Evolutionary conservation across 2,888 invertebrate species (phyloP), one percentile per base, ranked within the genome.

Genomic region (Cheilosia urbana): DNA sequence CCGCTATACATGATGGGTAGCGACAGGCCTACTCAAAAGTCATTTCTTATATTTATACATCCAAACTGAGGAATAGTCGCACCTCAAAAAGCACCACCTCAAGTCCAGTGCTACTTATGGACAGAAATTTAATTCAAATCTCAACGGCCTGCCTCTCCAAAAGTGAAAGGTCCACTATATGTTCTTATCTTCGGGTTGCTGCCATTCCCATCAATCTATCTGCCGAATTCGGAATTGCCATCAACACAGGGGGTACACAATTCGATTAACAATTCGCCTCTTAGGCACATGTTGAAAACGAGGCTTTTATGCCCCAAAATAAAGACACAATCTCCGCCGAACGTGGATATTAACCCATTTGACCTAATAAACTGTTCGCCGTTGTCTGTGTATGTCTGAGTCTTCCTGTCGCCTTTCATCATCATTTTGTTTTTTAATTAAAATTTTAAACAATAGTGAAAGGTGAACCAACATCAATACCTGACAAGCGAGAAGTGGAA

Each of bases 241-340:
- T 63, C 62, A 21, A n/a, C 63, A 69, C 63, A 69, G 73, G 68
- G 76, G 79, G 78, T 65, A 58, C 34, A 58, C 57, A 79, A 83
- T 83, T 83, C 73, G 83, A 83, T 83, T 79, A 83, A 37, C 57
- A 27, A 73, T 73, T 79, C 68, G 45, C 63, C 83, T 83, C 73
- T 68, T 51, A 68, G 78, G 73, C 83, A 73, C 72, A 72, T 72
- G 71, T n/a, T 77, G 51, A 30, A 21, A 72, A 62, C 66, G 60
- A 65, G 62, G 62, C 40, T 51, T 34, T 13, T 53, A 40, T n/a
- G 6, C 30, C 24, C 34, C 17, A 62, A 82, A 77, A 83, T 77
- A 47, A 71, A 71, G 47, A 83, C 63, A 71, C 78, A 62, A 63
- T 60, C 77, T 60, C 65, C 21, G 45, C 47, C 49, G 37, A 37